Conservation (phyloP, 2,888 invertebrate genomes). For the Agrochola circellaris region DNA sequence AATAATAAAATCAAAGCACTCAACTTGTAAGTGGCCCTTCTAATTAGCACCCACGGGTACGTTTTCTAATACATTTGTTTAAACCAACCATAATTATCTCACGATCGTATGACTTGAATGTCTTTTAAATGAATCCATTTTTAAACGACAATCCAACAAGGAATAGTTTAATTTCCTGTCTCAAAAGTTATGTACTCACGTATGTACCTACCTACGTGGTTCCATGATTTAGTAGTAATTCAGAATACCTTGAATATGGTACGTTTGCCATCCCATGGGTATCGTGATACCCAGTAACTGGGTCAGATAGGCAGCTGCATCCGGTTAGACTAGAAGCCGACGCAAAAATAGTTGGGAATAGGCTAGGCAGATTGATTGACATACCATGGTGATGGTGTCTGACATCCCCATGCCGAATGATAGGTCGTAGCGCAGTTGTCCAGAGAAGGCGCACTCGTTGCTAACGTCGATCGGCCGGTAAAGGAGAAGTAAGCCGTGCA, state of each 20-base stretch:
- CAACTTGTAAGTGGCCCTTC: not conserved
- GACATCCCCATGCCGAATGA: conserved; percentile 88
- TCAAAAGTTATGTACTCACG: not conserved
- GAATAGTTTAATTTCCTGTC: conserved; percentile 6
- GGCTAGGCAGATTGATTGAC: conserved; percentile 37
- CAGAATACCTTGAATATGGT: not conserved
- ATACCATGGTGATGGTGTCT: conserved; percentile 85
- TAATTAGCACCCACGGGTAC: not conserved
- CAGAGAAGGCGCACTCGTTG: conserved; percentile 79
- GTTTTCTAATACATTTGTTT: not conserved
- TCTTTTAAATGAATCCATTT: not conserved
- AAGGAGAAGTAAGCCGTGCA: conserved; percentile 77
- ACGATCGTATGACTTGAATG: not conserved
- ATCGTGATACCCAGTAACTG: not conserved
- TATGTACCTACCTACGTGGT: not conserved
- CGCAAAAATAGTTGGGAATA: not conserved
- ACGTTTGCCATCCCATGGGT: conserved; percentile 75
- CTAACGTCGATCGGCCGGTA: conserved; percentile 83
- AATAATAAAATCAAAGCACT: too few species aligned
- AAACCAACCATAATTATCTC: not conserved
- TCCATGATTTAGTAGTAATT: not conserved
- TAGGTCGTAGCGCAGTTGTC: conserved; percentile 79
- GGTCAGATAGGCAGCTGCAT: not conserved
- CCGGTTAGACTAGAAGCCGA: not conserved
- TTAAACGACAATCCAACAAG: not conserved